Conservation (phyloP, 1,140 invertebrate species). For the Drosophila bipectinata region DNA sequence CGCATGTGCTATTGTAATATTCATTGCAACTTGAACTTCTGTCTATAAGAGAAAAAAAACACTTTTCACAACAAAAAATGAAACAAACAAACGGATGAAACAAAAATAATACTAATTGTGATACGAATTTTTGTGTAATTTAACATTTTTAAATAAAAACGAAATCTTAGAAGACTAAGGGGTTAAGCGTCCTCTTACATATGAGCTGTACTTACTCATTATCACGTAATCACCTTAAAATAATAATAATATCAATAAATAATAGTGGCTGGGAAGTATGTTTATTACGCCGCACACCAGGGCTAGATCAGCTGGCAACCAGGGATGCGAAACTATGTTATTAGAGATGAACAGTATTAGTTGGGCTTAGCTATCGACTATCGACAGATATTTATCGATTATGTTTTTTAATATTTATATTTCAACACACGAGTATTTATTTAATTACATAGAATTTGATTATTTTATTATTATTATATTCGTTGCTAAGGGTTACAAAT, state of each 20-base stretch:
- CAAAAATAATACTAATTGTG: conserved; percentile 80
- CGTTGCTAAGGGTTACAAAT: no score
- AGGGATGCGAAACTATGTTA: neutral
- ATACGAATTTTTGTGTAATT: conserved; percentile 79
- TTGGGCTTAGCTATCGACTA: neutral
- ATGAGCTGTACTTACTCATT: neutral
- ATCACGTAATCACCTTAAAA: neutral
- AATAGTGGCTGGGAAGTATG: neutral
- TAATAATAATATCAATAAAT: neutral
- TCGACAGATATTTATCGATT: neutral
- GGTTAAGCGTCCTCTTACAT: neutral
- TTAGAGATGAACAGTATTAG: no score
- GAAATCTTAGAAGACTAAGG: conserved; percentile 30
- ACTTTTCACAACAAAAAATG: conserved; percentile 62
- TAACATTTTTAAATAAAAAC: conserved; percentile 73
- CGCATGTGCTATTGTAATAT: conserved; percentile 52
- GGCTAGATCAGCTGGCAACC: conserved; percentile 2
- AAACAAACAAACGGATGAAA: conserved; percentile 49
- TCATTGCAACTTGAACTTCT: conserved; percentile 27
- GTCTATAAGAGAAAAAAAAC: conserved; percentile 16
- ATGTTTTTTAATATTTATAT: neutral
- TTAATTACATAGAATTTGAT: neutral
- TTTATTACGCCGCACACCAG: conserved; percentile 1
- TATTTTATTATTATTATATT: no score
- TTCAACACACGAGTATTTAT: no score